phyloP scores from a whole-genome alignment of 1,140 invertebrate species.

The Chrysopa pallens region DNA sequence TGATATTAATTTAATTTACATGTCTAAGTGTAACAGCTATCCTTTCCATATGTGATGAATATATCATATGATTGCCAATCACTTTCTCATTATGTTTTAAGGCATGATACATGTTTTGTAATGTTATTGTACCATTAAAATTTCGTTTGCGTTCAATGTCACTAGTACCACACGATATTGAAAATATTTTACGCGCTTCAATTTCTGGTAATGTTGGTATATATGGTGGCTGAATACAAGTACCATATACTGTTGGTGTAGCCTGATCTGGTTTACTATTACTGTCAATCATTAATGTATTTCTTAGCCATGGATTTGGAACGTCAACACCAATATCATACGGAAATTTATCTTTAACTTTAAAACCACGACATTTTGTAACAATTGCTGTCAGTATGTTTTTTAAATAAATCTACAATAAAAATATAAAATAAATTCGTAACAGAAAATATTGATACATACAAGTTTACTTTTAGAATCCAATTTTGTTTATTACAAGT shows the following conservation, averaged over 20 bases:
- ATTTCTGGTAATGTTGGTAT: not conserved
- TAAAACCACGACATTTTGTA: conserved; percentile 51
- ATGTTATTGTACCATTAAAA: not conserved
- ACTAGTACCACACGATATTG: not conserved
- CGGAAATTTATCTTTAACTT: conserved; percentile 44
- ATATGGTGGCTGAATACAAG: not conserved
- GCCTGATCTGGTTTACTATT: too few relatives aligned
- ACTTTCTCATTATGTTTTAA: not conserved
- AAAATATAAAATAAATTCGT: conserved; percentile 2
- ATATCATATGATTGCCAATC: not conserved
- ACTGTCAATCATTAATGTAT: conserved; percentile 17
- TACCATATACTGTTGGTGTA: too few relatives aligned
- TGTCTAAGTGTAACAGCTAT: not conserved
- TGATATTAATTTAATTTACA: not conserved
- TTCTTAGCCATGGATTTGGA: conserved; percentile 49
- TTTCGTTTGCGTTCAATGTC: not conserved
- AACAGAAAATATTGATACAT: too few relatives aligned
- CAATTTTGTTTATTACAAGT: too few relatives aligned
- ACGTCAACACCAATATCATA: conserved; percentile 52
- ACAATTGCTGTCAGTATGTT: conserved; percentile 56
- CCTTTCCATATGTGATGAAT: not conserved
- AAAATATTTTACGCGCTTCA: not conserved
- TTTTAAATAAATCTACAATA: conserved; percentile 42
- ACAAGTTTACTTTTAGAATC: too few relatives aligned
- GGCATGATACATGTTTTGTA: not conserved